A percentile compares a stretch with the other conserved stretches of the same genome.
These are phyloP conservation scores for Eulemur macaco DNA, from an alignment of 2,113 vertebrate species.

Conservation along the genomic window DNA sequence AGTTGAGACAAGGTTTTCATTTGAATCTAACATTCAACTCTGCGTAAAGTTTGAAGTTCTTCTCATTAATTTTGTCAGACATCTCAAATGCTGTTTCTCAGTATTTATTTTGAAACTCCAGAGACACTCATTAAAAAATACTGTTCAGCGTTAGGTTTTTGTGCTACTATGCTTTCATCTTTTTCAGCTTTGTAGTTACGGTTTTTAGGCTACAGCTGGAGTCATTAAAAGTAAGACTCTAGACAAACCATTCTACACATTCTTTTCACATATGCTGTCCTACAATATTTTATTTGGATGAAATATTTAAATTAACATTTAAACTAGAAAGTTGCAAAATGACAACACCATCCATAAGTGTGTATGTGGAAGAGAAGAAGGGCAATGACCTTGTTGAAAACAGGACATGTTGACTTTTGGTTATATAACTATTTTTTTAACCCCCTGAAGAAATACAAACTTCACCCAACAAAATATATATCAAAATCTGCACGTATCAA, in stretches of 20 bases:
- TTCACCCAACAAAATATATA: not conserved
- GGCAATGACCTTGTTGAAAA: not conserved
- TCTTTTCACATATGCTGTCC: not conserved
- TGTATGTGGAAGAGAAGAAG: not conserved
- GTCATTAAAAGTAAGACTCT: not conserved
- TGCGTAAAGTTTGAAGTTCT: conserved; percentile 45
- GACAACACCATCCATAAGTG: not conserved
- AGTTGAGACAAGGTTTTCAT: conserved; percentile 50
- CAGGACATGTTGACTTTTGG: not conserved
- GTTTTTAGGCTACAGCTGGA: not conserved
- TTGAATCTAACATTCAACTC: conserved; percentile 1
- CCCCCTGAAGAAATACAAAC: not conserved
- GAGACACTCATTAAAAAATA: not conserved
- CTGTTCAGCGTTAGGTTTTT: not conserved
- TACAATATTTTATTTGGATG: not conserved
- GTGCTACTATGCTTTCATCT: not conserved
- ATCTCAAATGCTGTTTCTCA: conserved; percentile 39
- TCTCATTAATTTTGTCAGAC: conserved; percentile 46
- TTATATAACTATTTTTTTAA: not conserved
- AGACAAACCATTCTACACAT: not conserved
- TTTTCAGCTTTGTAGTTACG: not conserved
- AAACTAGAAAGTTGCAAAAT: not conserved
- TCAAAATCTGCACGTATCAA: not conserved
- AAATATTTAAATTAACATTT: conserved; percentile 19
- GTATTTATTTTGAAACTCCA: conserved; percentile 55